These are phyloP conservation scores for Therioaphis trifolii DNA, from an alignment of 2,888 invertebrate genomes.

Conservation along the genomic window DNA sequence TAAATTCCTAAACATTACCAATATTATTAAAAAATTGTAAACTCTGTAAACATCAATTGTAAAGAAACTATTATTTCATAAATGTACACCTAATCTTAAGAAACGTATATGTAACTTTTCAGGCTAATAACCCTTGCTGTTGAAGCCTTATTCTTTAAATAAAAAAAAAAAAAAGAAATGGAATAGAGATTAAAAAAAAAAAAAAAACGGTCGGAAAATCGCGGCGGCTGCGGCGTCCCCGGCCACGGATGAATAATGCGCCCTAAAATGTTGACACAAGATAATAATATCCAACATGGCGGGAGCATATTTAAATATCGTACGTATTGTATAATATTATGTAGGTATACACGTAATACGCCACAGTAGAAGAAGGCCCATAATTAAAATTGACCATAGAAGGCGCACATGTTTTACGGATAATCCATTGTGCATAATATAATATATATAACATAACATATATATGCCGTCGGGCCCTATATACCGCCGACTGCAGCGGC, in stretches of 20 bases:
- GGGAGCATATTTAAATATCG: conserved; percentile 47
- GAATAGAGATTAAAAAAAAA: no score
- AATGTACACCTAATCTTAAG: no score
- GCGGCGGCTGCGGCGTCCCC: not conserved
- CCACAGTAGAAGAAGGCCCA: not conserved
- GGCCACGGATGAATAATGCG: conserved; percentile 34
- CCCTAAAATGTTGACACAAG: conserved; percentile 52
- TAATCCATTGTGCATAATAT: conserved; percentile 54
- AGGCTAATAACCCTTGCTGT: no score
- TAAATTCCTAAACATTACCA: no score
- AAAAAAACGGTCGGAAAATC: conserved; percentile 22
- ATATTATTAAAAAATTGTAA: no score
- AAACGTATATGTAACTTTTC: no score
- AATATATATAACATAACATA: no score
- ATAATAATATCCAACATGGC: conserved; percentile 31
- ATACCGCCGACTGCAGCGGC: not conserved
- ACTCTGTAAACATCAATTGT: no score
- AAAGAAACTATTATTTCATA: no score
- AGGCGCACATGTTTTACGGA: conserved; percentile 45
- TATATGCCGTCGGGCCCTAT: not conserved
- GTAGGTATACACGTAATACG: not conserved
- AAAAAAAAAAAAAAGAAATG: no score
- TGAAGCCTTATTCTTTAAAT: no score
- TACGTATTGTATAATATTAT: conserved; percentile 3
- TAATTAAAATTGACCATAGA: conserved; percentile 59